Percentiles rank a stretch among this genome's conserved stretches.
These are phyloP conservation scores for Siderastrea radians DNA, from an alignment of 92 coral and sea anemone genomes.

Conservation along the genomic window DNA sequence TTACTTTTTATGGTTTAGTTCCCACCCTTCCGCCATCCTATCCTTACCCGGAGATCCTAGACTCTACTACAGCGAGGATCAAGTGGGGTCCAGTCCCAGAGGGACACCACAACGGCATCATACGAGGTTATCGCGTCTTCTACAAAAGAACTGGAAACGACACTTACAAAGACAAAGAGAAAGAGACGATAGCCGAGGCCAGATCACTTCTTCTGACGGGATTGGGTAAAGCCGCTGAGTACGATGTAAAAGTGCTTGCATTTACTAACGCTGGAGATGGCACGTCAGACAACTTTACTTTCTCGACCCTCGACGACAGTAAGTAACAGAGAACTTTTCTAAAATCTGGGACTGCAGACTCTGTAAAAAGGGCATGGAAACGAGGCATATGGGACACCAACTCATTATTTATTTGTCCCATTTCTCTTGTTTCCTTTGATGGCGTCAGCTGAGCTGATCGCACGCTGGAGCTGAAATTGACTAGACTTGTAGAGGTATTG, in stretches of 20 bases:
- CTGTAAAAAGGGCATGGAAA: neutral
- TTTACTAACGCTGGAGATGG: constrained; percentile 79
- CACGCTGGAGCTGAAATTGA: no score
- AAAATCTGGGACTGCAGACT: neutral
- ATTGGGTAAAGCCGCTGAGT: constrained; percentile 53
- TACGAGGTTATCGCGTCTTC: constrained; percentile 54
- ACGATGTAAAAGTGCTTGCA: constrained; percentile 62
- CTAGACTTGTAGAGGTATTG: no score
- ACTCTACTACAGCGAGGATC: constrained; percentile 32
- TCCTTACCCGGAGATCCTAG: neutral
- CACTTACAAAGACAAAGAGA: neutral
- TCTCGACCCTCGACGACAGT: constrained; percentile 81
- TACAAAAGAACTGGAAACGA: constrained; percentile 31
- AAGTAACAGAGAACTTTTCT: neutral
- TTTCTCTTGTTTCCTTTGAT: neutral
- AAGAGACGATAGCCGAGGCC: neutral
- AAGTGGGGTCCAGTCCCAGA: constrained; percentile 66
- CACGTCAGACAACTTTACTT: neutral
- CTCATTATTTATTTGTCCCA: no score
- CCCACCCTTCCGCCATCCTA: constrained; percentile 1
- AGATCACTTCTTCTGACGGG: constrained; percentile 12
- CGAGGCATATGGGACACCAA: neutral
- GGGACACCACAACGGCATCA: constrained; percentile 65
- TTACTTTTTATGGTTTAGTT: constrained; percentile 6
- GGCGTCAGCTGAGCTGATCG: neutral